Conservation (phyloP, 1,140 invertebrate genomes). For the Monomorium pharaonis region DNA sequence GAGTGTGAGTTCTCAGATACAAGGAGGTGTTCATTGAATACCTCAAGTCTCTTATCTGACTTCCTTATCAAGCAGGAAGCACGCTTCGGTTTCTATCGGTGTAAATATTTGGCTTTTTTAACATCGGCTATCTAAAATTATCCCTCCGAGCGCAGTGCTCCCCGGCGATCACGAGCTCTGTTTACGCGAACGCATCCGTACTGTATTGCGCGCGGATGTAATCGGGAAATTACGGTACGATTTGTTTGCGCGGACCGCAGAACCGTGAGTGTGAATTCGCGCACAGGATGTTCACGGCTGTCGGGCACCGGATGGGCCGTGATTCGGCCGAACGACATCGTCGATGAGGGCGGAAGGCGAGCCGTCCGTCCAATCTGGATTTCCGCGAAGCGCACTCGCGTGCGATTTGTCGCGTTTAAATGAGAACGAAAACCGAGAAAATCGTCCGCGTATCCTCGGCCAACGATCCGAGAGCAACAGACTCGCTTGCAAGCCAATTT, state of each 20-base stretch:
- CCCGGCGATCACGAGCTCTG: conserved; percentile 48
- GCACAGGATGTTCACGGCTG: conserved; percentile 40
- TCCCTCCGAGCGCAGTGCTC: conserved; percentile 11
- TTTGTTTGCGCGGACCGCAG: conserved; percentile 46
- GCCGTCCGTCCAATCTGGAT: conserved; percentile 4
- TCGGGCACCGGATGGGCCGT: conserved; percentile 14
- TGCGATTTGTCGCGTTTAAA: conserved; percentile 50
- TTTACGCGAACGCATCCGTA: conserved; percentile 44
- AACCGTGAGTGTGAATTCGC: not conserved
- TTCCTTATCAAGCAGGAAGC: conserved; percentile 26
- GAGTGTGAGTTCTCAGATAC: not conserved
- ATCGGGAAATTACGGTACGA: conserved; percentile 32
- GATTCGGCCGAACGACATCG: conserved; percentile 43
- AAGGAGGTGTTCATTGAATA: not conserved
- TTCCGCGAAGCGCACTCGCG: conserved; percentile 55
- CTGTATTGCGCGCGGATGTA: conserved; percentile 37
- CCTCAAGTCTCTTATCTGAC: conserved; percentile 23
- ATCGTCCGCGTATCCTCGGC: conserved; percentile 11
- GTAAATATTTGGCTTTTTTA: conserved; percentile 52
- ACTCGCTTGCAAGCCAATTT: not conserved
- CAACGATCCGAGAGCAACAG: conserved; percentile 6
- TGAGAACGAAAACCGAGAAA: conserved; percentile 35
- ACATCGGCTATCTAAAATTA: conserved; percentile 67
- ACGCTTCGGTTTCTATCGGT: not conserved
- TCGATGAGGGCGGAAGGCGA: conserved; percentile 15